Evolutionary conservation across 2,113 vertebrate species (phyloP), one percentile per base, ranked within the genome.

Genomic region (Tringa solitaria): DNA sequence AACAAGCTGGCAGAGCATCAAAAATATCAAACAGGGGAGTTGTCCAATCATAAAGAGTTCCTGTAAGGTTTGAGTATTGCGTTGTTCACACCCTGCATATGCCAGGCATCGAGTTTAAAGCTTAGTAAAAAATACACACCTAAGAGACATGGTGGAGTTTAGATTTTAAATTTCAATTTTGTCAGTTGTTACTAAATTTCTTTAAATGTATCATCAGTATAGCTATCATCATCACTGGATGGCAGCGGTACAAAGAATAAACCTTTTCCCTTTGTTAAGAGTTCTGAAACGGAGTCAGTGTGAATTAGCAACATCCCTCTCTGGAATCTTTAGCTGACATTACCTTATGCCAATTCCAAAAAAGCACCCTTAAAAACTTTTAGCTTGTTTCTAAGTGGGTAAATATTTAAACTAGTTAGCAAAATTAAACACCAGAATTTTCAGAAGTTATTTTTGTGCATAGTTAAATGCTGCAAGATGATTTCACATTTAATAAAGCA

Each of bases 401-500:
- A 98, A 97, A 98, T 97, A 97, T 80, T 97, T 96, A 92, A 97
- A 97, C 97, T 97, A 94, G 95, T 98, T 98, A 98, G 98, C 98
- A 98, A 98, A 98, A 98, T 98, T 98, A 98, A 97, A 98, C 97
- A 97, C 97, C 97, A 57, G 97, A 97, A 97, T 98, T 97, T 95
- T 97, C 94, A 92, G 94, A 93, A 97, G 97, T 98, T 97, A 98
- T 95, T 97, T 97, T 85, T 97, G 97, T 98, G 98, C 98, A 98
- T 98, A 98, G 98, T 98, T 96, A 97, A 98, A 98, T 98, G 98
- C 94, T 96, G 98, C 98, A 97, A 91, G 96, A 98, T 98, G 98
- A 98, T 97, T 97, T 98, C 98, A 98, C 97, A 97, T 97, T 98
- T 97, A 98, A 97, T 95, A 97, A 98, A 98, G 97, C 98, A 98